Evolutionary conservation across 2,113 vertebrate species (phyloP), one percentile per base, ranked within the genome.

Genomic region (Saccopteryx bilineata): DNA sequence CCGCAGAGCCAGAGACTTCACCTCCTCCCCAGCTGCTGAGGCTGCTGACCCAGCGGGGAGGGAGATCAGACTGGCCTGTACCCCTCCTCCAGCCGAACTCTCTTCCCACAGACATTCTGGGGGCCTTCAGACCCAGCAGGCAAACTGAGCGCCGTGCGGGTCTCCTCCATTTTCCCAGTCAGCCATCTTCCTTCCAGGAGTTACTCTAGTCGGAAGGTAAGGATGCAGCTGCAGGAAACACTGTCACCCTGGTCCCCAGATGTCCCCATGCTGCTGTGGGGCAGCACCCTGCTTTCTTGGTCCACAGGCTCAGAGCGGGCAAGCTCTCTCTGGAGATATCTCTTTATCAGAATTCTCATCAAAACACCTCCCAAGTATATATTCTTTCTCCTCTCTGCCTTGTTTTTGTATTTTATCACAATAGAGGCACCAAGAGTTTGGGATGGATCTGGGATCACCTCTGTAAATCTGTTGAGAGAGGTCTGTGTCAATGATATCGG

Each of bases 81-180:
- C 54, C 74, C 65, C 26, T 46, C 13, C 31, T 50, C 10, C 39
- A 31, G 11, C 81, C 33, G 1, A 18, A 52, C 21, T 50, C 46
- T 5, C 4, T 11, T 39, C 12, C 61, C 4, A 46, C 9, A 1
- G 26, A 19, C 80, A 9, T 60, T 46, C 60, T 17, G 10, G 8
- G 31, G 72, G 4, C 65, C 19, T 72, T 23, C 79, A 68, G 66
- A 14, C 24, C 21, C 7, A 1, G 1, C 63, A 10, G 33, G 65
- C 65, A 50, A 15, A 23, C 14, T 12, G n/a, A 23, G 48, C 0
- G 5, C 71, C 2, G 1, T 7, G 17, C n/a, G 15, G 28, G 9
- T 72, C 74, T 7, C 63, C 74, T 7, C 63, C n/a, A 19, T 14
- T 65, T 87, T 28, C 63, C 14, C 21, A 4, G 48, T 24, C 54